Evolutionary conservation across 2,888 invertebrate species (phyloP).

Genomic region (Drosophila pseudotalamancana): DNA sequence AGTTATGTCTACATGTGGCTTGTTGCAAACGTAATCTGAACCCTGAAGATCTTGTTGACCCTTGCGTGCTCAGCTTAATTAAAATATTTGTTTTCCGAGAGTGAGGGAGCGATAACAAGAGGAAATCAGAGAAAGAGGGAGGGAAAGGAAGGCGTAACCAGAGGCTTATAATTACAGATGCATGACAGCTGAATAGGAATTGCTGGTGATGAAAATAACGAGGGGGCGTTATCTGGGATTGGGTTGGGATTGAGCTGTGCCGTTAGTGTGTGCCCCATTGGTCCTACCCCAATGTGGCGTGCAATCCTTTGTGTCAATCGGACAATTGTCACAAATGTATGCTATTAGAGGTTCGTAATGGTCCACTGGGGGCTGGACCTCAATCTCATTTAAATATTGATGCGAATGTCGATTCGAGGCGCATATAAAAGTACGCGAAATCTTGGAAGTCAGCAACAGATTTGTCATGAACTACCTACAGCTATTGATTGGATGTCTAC

Average conservation of each 20-base stretch:
- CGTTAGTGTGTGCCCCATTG: background rate
- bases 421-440: constrained; percentile 25
- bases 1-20: background rate
- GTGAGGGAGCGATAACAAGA: background rate
- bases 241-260: background rate
- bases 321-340: constrained; percentile 9
- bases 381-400: constrained; percentile 9
- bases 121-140: too few relatives aligned
- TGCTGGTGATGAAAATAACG: constrained; percentile 13
- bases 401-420: background rate
- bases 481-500: constrained; percentile 10
- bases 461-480: constrained; percentile 26
- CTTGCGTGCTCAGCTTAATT: constrained; percentile 31
- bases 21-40: constrained; percentile 2
- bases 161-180: background rate
- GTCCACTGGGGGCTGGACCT: constrained; percentile 1
- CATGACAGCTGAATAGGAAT: background rate
- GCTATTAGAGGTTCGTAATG: constrained; percentile 12
- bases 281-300: constrained; percentile 33
- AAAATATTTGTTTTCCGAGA: background rate
- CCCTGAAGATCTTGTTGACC: constrained; percentile 6
- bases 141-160: background rate
- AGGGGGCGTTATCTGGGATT: constrained; percentile 5
- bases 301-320: constrained; percentile 11
- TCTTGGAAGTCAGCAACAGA: background rate